Evolutionary conservation across 2,113 vertebrate genomes (phyloP), one percentile per base, ranked within the genome.

Genomic region (Psettodes erumei): DNA sequence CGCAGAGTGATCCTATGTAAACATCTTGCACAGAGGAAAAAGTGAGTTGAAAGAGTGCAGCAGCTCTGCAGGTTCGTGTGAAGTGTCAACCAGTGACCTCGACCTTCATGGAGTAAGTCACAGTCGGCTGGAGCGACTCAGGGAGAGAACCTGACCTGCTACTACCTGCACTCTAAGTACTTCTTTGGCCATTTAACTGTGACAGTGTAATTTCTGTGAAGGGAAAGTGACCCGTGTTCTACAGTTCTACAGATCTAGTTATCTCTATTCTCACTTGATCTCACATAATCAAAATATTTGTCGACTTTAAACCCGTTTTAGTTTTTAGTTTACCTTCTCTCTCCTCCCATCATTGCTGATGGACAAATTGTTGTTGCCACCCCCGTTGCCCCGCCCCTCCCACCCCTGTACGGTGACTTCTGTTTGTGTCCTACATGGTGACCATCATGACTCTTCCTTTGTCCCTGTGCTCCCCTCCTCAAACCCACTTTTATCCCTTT

Each of bases 401-500:
- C 73, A 61, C 33, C 60, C 23, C 77, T 50, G 25, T 62, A 1
- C 1, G 45, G 83, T 32, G 77, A 59, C 45, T 0, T 78, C 8
- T 78, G 61, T 87, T 38, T 76, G 75, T 82, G 63, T 79, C 71
- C 37, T 25, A 53, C 80, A 60, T 80, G 67, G 65, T 84, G 82
- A 73, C 77, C 73, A 75, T 81, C 75, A 53, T 75, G 65, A 28
- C 60, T 63, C 71, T 33, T 66, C 50, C 56, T 73, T 60, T 88
- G 68, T 86, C 78, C 65, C 43, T 75, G 64, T 87, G 54, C 58
- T 83, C 65, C 75, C 59, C 65, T 59, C 88, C 77, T 84, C 88
- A 85, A 87, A 66, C 64, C 79, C 83, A 58, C 61, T 88, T 85
- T 79, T 86, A 81, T 88, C 53, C 85, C 69, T 89, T 60, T 83